Conservation (phyloP, 2,888 invertebrate genomes). For the Acleris laterana region DNA sequence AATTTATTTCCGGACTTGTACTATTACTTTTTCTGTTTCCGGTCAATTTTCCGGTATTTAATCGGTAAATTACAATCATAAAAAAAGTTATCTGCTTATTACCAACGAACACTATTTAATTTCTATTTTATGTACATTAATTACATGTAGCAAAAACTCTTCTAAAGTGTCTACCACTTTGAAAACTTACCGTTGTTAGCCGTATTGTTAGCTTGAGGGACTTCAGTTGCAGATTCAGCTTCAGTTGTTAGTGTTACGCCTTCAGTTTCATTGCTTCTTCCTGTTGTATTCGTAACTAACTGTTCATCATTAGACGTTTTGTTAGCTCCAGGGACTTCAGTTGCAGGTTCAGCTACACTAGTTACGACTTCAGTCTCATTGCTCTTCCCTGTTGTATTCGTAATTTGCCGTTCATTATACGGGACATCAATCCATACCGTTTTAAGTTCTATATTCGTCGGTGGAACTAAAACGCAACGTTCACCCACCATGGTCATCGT, state of each 20-base stretch:
- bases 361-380: conserved; percentile 20
- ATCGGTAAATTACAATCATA: no score
- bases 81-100: no score
- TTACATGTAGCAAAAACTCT: no score
- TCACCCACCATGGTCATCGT: conserved; percentile 64
- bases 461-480: conserved; percentile 67
- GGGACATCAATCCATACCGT: conserved; percentile 48
- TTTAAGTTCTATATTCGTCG: conserved; percentile 62
- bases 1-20: no score
- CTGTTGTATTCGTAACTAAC: neutral
- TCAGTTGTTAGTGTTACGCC: conserved; percentile 23
- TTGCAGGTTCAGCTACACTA: conserved; percentile 47
- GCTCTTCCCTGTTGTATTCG: conserved; percentile 4
- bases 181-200: conserved; percentile 11
- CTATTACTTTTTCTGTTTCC: no score
- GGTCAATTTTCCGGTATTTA: no score
- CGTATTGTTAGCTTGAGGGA: conserved; percentile 33
- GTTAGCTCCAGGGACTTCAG: conserved; percentile 40
- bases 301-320: conserved; percentile 20
- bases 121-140: no score
- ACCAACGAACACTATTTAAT: no score
- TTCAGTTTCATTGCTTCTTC: conserved; percentile 24
- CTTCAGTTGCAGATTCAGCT: conserved; percentile 50
- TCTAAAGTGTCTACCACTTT: no score
- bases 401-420: neutral